A percentile compares a stretch with the other conserved stretches of the same genome.
phyloP scores from a whole-genome alignment of 2,888 invertebrate genomes.

The Sturmia bella region DNA sequence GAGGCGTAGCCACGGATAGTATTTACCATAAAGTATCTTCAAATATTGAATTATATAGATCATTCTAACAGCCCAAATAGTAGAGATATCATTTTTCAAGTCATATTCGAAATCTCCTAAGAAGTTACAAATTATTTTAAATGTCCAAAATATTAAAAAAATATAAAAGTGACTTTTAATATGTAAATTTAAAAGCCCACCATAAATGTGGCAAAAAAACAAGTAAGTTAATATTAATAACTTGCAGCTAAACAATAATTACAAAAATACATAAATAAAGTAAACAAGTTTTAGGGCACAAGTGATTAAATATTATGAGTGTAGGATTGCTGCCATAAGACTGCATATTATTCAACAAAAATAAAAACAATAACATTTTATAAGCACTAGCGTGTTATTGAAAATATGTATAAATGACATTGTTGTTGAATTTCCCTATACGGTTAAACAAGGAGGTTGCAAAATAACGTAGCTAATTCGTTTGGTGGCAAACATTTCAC shows the following conservation, averaged over 20 bases:
- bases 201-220: conserved; percentile 21
- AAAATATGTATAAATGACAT: conserved; percentile 11
- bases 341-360: background rate
- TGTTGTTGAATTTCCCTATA: conserved; percentile 16
- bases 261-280: too few species aligned
- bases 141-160: background rate
- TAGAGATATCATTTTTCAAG: too few species aligned
- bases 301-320: conserved; percentile 26
- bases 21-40: too few species aligned
- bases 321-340: conserved; percentile 49
- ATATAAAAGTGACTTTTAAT: conserved; percentile 24
- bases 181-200: conserved; percentile 53
- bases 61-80: too few species aligned
- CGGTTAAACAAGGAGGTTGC: background rate
- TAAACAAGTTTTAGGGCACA: background rate
- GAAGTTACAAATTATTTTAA: too few species aligned
- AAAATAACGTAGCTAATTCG: background rate
- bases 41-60: too few species aligned
- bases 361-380: background rate
- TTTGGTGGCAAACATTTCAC: background rate
- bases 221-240: conserved; percentile 24
- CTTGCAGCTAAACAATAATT: conserved; percentile 3
- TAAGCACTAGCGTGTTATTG: conserved; percentile 13
- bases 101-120: too few species aligned
- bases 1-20: too few species aligned